A percentile compares a stretch with the other conserved stretches of the same genome.
Conservation (phyloP, 2,797 vertebrate genomes). For the Halcyon smyrnensis region DNA sequence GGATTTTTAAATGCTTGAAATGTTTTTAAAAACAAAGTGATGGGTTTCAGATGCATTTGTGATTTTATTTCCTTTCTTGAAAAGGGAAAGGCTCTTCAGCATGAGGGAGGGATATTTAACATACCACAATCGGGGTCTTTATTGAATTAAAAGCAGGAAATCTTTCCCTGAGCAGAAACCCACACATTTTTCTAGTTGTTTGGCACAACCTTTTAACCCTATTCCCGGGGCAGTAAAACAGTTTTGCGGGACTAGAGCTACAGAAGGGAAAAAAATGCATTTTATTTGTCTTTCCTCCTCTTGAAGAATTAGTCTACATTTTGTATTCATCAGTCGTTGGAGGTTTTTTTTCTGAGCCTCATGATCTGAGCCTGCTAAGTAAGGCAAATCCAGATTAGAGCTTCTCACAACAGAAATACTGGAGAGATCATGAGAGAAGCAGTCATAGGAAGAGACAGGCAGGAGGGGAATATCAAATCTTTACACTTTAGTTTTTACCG, state of each 20-base stretch:
- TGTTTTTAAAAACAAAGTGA: background rate
- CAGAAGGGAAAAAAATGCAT: background rate
- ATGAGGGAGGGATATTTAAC: background rate
- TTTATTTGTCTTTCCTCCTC: background rate
- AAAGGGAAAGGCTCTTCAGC: background rate
- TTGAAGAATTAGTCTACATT: background rate
- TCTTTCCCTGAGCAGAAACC: background rate
- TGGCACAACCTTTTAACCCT: background rate
- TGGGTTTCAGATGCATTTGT: background rate
- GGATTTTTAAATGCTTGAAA: background rate
- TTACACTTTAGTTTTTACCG: background rate
- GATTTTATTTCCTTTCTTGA: background rate
- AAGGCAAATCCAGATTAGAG: constrained; percentile 61
- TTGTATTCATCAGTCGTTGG: background rate
- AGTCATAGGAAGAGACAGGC: background rate
- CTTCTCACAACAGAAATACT: background rate
- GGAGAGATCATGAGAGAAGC: background rate
- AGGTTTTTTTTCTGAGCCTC: constrained; percentile 19
- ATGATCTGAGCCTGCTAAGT: constrained; percentile 26
- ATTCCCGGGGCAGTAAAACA: background rate
- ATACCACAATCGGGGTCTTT: background rate
- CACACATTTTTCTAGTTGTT: background rate
- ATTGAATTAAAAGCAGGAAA: background rate
- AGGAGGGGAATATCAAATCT: rapidly evolving
- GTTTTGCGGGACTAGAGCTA: background rate